Evolutionary conservation across 2,113 vertebrate genomes (phyloP), one percentile per base, ranked within the genome.

Genomic region (Phalacrocorax brasilianus): DNA sequence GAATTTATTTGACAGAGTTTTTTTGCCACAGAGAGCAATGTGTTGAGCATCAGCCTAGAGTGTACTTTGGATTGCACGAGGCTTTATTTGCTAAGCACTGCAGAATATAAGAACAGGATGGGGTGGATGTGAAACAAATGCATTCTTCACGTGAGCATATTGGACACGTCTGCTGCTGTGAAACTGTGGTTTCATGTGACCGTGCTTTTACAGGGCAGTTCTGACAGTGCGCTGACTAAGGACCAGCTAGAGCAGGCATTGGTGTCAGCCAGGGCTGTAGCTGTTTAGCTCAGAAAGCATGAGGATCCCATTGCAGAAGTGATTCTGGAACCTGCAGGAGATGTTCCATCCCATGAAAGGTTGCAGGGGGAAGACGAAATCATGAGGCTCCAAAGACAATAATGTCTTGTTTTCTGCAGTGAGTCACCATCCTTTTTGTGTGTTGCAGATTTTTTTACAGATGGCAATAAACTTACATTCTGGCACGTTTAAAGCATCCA

Each of bases 1-100:
- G 61, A 94, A 95, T 91, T 97, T 96, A 97, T 95, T 94, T 97
- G 94, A 95, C 91, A 95, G n/a, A 97, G 93, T 10, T 52, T 89
- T 97, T 93, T 97, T 83, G 88, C 93, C 86, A 70, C 70, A 84
- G 38, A 88, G 22, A 17, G 32, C 53, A 77, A 71, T 27, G 70
- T 42, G 70, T 12, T 79, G 42, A 79, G 23, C 71, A 76, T 82
- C 86, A 66, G 18, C 38, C 21, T 82, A 22, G n/a, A 58, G 14
- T 10, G 18, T 68, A 38, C 20, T 76, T 62, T 66, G 18, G 28
- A 18, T 66, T 91, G 27, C 32, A n/a, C 3, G 21, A 73, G 23
- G 13, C 32, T 94, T 93, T 84, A 45, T 89, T 87, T 92, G 15
- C 11, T 79, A 73, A 76, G 62, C 23, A 21, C n/a, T 1, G 3